Evolutionary conservation across 2,113 vertebrate species (phyloP).

Genomic region (Oreochromis tanganicae): DNA sequence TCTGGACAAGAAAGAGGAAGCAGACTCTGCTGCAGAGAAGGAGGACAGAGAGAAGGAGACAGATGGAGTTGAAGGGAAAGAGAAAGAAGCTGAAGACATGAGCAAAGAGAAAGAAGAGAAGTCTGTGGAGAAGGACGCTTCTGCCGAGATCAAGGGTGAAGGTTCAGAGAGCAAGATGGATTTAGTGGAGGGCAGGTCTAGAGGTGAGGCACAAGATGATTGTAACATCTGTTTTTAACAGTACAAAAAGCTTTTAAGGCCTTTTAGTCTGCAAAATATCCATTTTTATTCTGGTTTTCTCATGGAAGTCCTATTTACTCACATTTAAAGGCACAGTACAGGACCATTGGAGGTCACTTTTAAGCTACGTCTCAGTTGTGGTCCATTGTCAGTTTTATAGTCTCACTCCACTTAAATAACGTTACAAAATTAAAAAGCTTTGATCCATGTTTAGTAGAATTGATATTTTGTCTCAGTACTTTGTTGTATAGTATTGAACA

Average conservation of each 20-base stretch:
- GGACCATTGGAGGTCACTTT: not conserved
- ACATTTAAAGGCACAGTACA: not conserved
- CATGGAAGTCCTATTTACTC: not conserved
- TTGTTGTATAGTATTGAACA: not conserved
- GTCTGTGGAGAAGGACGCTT: constrained; percentile 22
- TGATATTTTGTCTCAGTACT: not conserved
- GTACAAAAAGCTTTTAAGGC: not conserved
- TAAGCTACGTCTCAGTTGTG: not conserved
- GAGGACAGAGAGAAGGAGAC: constrained; percentile 77
- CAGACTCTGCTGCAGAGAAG: constrained; percentile 51
- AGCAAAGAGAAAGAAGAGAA: constrained; percentile 43
- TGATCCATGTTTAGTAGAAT: not conserved
- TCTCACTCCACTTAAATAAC: not conserved
- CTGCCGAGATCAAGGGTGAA: constrained; percentile 59
- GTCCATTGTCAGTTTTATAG: not conserved
- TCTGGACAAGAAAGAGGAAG: constrained; percentile 74
- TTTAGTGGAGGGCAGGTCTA: constrained; percentile 77
- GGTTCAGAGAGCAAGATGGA: constrained; percentile 71
- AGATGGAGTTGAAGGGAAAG: constrained; percentile 67
- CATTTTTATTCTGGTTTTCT: not conserved
- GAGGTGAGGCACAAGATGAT: constrained; percentile 59
- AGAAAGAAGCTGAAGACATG: constrained; percentile 49
- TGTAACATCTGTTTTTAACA: not conserved
- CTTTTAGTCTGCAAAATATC: not conserved
- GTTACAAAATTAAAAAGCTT: not conserved